Percentiles rank a stretch among this genome's conserved stretches.
Evolutionary conservation across 2,113 vertebrate species (phyloP).

Genomic region (Trichechus manatus): DNA sequence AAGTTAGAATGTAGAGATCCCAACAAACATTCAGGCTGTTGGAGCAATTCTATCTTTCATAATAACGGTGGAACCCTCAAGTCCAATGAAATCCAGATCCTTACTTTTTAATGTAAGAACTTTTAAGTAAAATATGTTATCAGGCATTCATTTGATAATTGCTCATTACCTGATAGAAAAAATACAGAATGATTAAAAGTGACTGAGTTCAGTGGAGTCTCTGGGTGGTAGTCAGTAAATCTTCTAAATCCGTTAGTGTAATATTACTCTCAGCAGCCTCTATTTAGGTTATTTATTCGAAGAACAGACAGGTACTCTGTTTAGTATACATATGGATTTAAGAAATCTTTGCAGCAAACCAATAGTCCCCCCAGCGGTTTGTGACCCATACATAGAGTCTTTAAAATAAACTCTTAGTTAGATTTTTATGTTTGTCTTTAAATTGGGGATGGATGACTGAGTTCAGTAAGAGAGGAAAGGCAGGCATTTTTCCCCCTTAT

Average conservation of each 20-base stretch:
- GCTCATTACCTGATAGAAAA: constrained; percentile 3
- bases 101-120: not conserved
- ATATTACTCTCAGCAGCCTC: not conserved
- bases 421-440: constrained; percentile 14
- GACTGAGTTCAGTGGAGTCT: not conserved
- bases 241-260: not conserved
- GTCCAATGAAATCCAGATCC: not conserved
- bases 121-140: constrained; percentile 19
- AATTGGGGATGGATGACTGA: not conserved
- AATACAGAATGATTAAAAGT: constrained; percentile 50
- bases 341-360: not conserved
- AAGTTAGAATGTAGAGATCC: not conserved
- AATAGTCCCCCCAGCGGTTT: not conserved
- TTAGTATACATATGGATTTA: not conserved
- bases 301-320: not conserved
- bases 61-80: not conserved
- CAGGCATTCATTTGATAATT: not conserved
- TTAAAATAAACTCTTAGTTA: constrained; percentile 52
- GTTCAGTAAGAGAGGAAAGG: not conserved
- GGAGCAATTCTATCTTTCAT: not conserved
- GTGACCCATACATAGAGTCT: not conserved
- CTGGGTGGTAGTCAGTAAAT: not conserved
- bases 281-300: constrained; percentile 8
- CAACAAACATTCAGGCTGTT: not conserved
- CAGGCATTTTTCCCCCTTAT: not conserved